Evolutionary conservation across 2,888 invertebrate genomes (phyloP).

Genomic region (Scotopteryx bipunctaria): DNA sequence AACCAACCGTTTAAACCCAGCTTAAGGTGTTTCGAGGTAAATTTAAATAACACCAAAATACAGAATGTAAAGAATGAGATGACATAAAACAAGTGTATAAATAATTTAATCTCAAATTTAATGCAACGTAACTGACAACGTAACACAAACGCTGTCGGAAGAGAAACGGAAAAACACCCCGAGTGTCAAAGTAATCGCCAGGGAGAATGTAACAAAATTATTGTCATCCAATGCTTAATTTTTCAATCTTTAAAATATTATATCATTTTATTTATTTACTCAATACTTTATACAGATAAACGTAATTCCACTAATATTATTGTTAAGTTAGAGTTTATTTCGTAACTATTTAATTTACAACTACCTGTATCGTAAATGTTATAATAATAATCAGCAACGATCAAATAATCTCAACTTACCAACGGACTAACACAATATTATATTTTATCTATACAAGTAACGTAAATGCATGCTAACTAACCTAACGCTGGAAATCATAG

Average conservation of each 20-base stretch:
- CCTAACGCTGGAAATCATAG: slow-evolving; percentile 7
- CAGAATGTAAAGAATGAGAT: neutral
- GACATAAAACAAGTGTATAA: neutral
- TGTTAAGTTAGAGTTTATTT: slow-evolving; percentile 48
- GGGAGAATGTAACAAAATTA: slow-evolving; percentile 76
- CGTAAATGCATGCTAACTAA: slow-evolving; percentile 24
- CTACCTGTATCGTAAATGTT: slow-evolving; percentile 46
- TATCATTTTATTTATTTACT: slow-evolving; percentile 63
- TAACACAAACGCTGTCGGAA: slow-evolving; percentile 23
- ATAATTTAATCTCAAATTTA: neutral
- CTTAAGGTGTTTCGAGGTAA: slow-evolving; percentile 6
- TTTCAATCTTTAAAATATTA: slow-evolving; percentile 69
- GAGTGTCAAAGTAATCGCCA: slow-evolving; percentile 52
- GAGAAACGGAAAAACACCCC: slow-evolving; percentile 44
- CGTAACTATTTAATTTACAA: slow-evolving; percentile 59
- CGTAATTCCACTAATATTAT: slow-evolving; percentile 54
- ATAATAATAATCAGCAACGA: slow-evolving; percentile 43
- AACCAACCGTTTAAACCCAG: too few relatives aligned
- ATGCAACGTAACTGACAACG: slow-evolving; percentile 15
- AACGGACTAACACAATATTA: slow-evolving; percentile 42
- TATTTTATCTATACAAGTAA: slow-evolving; percentile 6
- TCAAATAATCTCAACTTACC: slow-evolving; percentile 58
- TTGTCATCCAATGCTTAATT: slow-evolving; percentile 81
- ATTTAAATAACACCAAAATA: slow-evolving; percentile 4
- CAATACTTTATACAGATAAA: slow-evolving; percentile 74